These are phyloP conservation scores for Natrix natrix DNA, from an alignment of 2,797 vertebrate species.

Conservation along the genomic window DNA sequence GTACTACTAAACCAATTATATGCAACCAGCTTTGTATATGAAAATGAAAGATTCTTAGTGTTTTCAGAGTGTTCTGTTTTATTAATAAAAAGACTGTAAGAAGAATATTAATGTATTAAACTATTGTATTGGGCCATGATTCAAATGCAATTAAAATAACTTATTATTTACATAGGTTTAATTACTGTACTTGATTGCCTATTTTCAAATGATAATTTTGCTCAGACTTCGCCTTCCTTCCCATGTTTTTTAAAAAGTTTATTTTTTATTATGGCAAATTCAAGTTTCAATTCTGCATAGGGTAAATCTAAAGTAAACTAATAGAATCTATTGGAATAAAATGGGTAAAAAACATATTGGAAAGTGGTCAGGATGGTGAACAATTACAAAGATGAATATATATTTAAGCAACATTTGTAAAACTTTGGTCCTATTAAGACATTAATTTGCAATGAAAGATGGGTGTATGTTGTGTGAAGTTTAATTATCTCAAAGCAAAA, in stretches of 20 bases:
- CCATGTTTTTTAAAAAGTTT: not conserved
- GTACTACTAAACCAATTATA: not conserved
- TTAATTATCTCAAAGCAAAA: not conserved
- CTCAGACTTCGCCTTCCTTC: not conserved
- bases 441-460: not conserved
- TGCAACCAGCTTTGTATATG: not conserved
- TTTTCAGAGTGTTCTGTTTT: not conserved
- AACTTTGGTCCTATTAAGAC: not conserved
- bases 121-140: not conserved
- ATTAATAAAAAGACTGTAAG: not conserved
- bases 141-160: not conserved
- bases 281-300: not conserved
- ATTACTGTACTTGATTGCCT: not conserved
- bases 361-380: not conserved
- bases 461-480: not conserved
- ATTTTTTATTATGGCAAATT: not conserved
- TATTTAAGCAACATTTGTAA: not conserved
- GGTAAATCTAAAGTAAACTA: not conserved
- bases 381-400: not conserved
- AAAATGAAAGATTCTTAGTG: not conserved
- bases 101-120: not conserved
- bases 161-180: not conserved
- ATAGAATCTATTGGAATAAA: not conserved
- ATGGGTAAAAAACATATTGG: not conserved
- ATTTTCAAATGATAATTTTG: not conserved